Percentiles rank a stretch among this genome's conserved stretches.
Evolutionary conservation across 2,888 invertebrate species (phyloP).

Genomic region (Mesoligia furuncula): DNA sequence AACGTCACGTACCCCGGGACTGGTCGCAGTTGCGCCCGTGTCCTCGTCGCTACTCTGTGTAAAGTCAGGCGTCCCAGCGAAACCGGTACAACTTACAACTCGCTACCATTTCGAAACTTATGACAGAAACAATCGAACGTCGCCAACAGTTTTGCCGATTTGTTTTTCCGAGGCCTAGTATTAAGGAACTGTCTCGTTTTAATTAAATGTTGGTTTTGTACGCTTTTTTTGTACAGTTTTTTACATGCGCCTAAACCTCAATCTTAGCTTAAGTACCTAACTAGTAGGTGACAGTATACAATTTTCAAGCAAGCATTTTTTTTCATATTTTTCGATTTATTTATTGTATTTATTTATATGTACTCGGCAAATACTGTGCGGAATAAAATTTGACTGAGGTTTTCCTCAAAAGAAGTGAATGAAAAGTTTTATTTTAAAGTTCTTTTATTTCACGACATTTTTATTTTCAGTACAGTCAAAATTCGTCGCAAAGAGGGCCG

Average conservation of each 20-base stretch:
- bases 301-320: background rate
- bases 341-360: background rate
- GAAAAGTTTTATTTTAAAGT: slow-evolving; percentile 40
- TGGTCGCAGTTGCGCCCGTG: slow-evolving; percentile 67
- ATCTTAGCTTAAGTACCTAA: background rate
- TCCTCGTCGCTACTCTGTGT: slow-evolving; percentile 59
- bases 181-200: slow-evolving; percentile 36
- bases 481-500: slow-evolving; percentile 16
- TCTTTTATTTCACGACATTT: slow-evolving; percentile 23
- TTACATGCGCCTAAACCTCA: background rate
- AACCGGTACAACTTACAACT: slow-evolving; percentile 59
- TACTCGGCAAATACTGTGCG: background rate
- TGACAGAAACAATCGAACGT: slow-evolving; percentile 65
- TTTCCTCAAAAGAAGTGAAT: slow-evolving; percentile 15
- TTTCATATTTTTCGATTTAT: background rate
- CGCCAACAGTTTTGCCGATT: slow-evolving; percentile 52
- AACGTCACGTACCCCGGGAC: slow-evolving; percentile 79
- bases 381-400: slow-evolving; percentile 10
- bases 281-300: background rate
- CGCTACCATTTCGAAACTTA: slow-evolving; percentile 56
- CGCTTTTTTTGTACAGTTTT: background rate
- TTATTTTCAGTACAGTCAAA: slow-evolving; percentile 33
- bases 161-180: slow-evolving; percentile 49
- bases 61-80: slow-evolving; percentile 58
- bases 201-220: slow-evolving; percentile 31